Conservation (phyloP, 2,888 invertebrate genomes). For the Heterodera filipjevi region DNA sequence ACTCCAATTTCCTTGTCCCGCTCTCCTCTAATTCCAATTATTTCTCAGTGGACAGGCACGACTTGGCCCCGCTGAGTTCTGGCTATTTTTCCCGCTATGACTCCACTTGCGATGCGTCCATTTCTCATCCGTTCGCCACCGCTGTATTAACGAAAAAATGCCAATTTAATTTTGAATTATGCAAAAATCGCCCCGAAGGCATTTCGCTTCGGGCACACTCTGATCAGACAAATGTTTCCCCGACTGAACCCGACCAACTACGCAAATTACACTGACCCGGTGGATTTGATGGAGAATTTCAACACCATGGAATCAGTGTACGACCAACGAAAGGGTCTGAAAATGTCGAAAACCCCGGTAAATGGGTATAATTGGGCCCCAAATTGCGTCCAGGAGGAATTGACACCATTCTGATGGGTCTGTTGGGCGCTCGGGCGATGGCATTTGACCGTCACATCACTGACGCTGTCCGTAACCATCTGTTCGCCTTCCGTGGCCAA, state of each 20-base stretch:
- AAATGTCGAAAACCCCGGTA: neutral
- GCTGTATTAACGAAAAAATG: constrained; percentile 68
- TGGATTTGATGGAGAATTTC: constrained; percentile 80
- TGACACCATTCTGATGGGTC: constrained; percentile 60
- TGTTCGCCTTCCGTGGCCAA: constrained; percentile 83
- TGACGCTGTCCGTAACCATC: constrained; percentile 72
- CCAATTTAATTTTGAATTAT: neutral
- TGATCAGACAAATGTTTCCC: constrained; percentile 80
- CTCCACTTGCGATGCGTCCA: constrained; percentile 83
- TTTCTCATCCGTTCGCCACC: constrained; percentile 86
- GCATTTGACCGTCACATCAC: constrained; percentile 63
- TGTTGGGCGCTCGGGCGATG: constrained; percentile 58
- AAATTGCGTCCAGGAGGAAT: constrained; percentile 51
- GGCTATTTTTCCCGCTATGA: constrained; percentile 61
- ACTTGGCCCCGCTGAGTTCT: constrained; percentile 76
- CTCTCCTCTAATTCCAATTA: no score
- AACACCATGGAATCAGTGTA: constrained; percentile 84
- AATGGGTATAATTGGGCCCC: neutral
- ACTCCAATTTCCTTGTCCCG: no score
- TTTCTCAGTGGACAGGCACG: constrained; percentile 79
- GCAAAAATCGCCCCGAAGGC: constrained; percentile 67
- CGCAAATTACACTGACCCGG: constrained; percentile 46
- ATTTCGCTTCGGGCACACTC: constrained; percentile 74
- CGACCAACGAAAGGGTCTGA: constrained; percentile 45
- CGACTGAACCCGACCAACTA: constrained; percentile 45